Base-by-base conservation (phyloP, 2,113 vertebrate species). In the Tachysurus fulvidraco region DNA sequence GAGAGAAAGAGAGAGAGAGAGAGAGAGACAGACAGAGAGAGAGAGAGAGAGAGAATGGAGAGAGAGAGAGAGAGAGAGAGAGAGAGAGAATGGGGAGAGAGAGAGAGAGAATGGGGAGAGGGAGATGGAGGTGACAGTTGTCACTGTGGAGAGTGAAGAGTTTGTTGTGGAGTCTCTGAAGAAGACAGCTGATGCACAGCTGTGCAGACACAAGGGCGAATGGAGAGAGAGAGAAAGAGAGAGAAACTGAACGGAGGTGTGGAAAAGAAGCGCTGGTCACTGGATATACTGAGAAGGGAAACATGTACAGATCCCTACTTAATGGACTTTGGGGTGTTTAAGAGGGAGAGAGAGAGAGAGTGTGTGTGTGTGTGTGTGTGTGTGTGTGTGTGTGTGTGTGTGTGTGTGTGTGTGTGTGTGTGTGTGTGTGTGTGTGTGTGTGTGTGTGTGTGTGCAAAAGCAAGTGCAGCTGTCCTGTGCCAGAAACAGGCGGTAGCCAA, bases 151-250 rank as follows among this genome's bases (percentile, higher is more conserved):
- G 86, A 79, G 87, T 62, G 86, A 78, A 84, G 80, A 85, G 76
- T 88, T 85, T 87, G 84, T 92, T 90, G 89, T 85, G 90, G 91
- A 90, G 83, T 87, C 90, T 90, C 89, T 88, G 91, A 91, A 89
- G 90, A 90, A 89, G 90, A 80, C 95, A 95, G 94, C 94, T 95
- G 94, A 96, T 92, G 87, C 93, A 93, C 95, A 95, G 95, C 94
- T 95, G 95, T 94, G 94, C 93, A 90, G 67, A 60, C 52, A 84
- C 83, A 73, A 84, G 67, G 82, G 80, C 60, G 65, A 57, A 50
- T 23, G 2, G 52, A 83, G 81, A 54, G 52, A 83, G 81, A 54
- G 10, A 50, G 46, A 50, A 36, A 36, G 85, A 50, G 54, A 73
- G n/a, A 57, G 78, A 89, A 59, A 88, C 85, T 88, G 83, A 90